Evolutionary conservation across 2,113 vertebrate species (phyloP).

Genomic region (Chiloscyllium plagiosum): DNA sequence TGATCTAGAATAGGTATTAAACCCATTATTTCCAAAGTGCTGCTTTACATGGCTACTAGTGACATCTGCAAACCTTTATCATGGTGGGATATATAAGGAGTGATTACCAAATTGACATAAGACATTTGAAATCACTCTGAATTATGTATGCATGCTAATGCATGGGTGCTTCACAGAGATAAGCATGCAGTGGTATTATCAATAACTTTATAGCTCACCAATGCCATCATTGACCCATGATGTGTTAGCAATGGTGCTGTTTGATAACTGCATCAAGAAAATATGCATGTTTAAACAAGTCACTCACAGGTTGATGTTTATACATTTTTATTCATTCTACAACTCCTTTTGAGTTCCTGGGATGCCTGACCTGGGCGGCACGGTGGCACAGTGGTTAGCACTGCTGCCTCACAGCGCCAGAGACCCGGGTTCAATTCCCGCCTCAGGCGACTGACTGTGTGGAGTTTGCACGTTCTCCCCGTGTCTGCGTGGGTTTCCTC

Average conservation of each 20-base stretch:
- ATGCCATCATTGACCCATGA: not conserved
- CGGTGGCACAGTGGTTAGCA: too few relatives aligned
- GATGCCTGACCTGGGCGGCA: too few relatives aligned
- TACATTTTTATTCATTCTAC: not conserved
- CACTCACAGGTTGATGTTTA: not conserved
- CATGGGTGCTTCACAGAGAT: not conserved
- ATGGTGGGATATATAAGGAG: not conserved
- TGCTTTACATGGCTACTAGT: too few relatives aligned
- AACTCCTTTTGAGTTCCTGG: too few relatives aligned
- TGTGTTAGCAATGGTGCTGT: not conserved
- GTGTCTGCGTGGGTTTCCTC: too few relatives aligned
- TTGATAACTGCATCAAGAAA: not conserved
- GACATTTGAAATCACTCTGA: not conserved
- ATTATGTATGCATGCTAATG: not conserved
- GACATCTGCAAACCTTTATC: not conserved
- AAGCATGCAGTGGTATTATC: too few relatives aligned
- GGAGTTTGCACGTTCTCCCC: too few relatives aligned
- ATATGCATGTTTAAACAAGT: not conserved
- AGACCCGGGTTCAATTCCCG: too few relatives aligned
- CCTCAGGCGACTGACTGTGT: too few relatives aligned
- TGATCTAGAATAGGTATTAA: not conserved
- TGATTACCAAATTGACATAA: not conserved
- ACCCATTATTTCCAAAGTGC: not conserved
- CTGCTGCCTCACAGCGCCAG: too few relatives aligned
- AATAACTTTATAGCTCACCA: not conserved